These are phyloP conservation scores for Lepus oiostolus DNA, from an alignment of 2,797 vertebrate genomes.

Conservation along the genomic window DNA sequence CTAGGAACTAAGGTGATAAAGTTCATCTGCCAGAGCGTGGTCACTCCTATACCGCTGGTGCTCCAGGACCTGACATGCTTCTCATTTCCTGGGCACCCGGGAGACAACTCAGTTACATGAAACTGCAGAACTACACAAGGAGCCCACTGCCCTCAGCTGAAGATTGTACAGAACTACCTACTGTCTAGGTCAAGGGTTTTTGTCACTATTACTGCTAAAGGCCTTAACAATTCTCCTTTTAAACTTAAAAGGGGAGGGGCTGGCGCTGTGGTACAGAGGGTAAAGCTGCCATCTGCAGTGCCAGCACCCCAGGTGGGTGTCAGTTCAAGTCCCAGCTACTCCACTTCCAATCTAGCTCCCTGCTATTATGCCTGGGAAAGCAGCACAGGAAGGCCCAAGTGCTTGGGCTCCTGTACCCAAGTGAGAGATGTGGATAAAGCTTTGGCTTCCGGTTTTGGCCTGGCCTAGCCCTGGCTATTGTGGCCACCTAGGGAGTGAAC, in stretches of 20 bases:
- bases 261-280: no score
- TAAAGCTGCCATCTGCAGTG: no score
- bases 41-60: not conserved
- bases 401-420: no score
- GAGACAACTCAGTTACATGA: not conserved
- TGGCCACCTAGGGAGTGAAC: no score
- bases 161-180: not conserved
- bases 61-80: not conserved
- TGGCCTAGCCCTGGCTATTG: no score
- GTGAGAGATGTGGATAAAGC: no score
- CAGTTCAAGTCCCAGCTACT: no score
- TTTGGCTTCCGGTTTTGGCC: no score
- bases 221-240: not conserved
- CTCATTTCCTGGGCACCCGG: not conserved
- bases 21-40: not conserved
- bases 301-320: no score
- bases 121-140: not conserved
- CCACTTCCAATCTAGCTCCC: no score
- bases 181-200: not conserved
- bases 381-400: no score
- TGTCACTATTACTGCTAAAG: not conserved
- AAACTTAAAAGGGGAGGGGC: not conserved
- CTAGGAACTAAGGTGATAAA: not conserved
- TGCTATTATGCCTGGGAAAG: no score
- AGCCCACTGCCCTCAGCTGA: not conserved